phyloP scores from a whole-genome alignment of 2,797 vertebrate species.

The Acanthurus lineatus region DNA sequence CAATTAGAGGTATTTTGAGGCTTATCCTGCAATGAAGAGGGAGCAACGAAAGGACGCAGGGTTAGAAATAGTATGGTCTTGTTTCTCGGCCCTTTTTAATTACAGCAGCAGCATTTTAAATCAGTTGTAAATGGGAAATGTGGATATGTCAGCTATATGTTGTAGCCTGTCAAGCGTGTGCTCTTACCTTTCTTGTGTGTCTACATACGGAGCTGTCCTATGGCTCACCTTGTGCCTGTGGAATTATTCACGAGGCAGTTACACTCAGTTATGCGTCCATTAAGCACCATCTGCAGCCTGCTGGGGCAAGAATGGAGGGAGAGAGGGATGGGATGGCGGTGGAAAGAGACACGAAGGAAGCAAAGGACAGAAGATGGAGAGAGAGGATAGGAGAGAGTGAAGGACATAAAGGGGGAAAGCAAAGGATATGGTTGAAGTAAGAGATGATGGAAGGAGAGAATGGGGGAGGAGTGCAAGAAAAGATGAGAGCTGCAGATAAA shows the following conservation, averaged over 20 bases:
- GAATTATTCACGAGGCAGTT: conserved; percentile 79
- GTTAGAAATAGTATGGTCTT: no score
- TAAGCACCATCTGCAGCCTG: conserved; percentile 74
- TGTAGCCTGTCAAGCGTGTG: background rate
- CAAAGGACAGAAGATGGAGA: conserved; percentile 16
- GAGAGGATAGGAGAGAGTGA: conserved; percentile 17
- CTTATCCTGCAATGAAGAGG: no score
- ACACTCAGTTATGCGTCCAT: conserved; percentile 72
- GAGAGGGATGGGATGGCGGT: conserved; percentile 4
- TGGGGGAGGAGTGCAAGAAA: background rate
- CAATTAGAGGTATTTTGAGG: no score
- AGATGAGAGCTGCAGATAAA: conserved; percentile 47
- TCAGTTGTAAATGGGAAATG: background rate
- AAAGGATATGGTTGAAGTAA: conserved; percentile 19
- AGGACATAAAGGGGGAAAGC: background rate
- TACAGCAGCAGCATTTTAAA: background rate
- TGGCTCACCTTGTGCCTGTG: conserved; percentile 67
- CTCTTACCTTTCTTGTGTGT: conserved; percentile 13
- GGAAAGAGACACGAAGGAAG: background rate
- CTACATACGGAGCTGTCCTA: conserved; percentile 60
- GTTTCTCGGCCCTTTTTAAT: no score
- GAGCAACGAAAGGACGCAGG: no score
- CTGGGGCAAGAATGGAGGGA: conserved; percentile 41
- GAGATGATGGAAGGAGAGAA: conserved; percentile 33
- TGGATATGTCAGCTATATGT: background rate